A percentile compares a stretch with the other conserved stretches of the same genome.
phyloP scores from a whole-genome alignment of 2,888 invertebrate genomes.

The Diogma glabrata region DNA sequence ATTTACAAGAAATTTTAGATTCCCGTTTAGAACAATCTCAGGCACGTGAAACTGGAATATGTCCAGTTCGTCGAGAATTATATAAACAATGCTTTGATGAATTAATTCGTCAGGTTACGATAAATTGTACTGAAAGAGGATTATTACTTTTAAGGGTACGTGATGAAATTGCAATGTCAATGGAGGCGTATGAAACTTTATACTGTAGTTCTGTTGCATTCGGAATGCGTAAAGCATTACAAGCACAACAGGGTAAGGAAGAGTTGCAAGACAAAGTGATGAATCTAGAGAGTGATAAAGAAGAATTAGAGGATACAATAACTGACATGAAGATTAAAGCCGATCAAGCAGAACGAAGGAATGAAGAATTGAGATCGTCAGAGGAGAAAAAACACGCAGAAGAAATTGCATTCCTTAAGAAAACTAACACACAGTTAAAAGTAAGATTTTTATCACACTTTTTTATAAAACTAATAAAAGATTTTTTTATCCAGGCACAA shows the following conservation, averaged over 20 bases:
- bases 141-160: conserved; percentile 82
- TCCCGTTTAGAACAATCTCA: conserved; percentile 80
- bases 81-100: conserved; percentile 95
- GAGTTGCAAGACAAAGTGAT: conserved; percentile 65
- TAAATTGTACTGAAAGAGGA: conserved; percentile 94
- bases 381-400: conserved; percentile 89
- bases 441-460: conserved; percentile 33
- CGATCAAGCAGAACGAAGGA: conserved; percentile 71
- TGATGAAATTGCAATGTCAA: conserved; percentile 93
- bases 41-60: conserved; percentile 93
- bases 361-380: conserved; percentile 70
- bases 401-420: conserved; percentile 82
- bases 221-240: conserved; percentile 94
- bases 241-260: conserved; percentile 61
- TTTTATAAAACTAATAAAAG: conserved; percentile 25
- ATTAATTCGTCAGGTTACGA: conserved; percentile 87
- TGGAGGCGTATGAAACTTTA: conserved; percentile 91
- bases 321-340: conserved; percentile 55
- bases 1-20: conserved; percentile 91
- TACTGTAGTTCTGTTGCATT: conserved; percentile 97
- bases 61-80: conserved; percentile 83
- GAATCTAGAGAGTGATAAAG: conserved; percentile 44
- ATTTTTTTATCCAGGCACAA: neutral
- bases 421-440: conserved; percentile 89
- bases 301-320: conserved; percentile 37